Percentiles rank a stretch among this genome's conserved stretches.
phyloP scores from a whole-genome alignment of 2,888 invertebrate genomes.

The Sarcophaga carnaria region DNA sequence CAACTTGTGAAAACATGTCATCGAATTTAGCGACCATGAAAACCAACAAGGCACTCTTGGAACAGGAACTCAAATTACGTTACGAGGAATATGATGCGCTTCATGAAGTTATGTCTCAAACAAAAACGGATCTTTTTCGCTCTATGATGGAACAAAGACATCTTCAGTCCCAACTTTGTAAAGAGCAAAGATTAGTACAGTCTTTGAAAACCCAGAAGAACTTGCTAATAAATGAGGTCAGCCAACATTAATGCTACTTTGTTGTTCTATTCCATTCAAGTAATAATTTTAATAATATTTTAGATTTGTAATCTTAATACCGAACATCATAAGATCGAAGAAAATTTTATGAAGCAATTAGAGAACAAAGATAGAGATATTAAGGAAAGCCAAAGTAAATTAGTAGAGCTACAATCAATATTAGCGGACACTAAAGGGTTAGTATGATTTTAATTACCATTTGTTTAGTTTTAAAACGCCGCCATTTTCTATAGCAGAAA shows the following conservation, averaged over 20 bases:
- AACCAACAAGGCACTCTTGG: conserved; percentile 71
- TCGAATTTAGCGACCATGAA: conserved; percentile 72
- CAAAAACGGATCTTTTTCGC: conserved; percentile 72
- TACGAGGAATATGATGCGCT: conserved; percentile 70
- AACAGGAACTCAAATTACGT: conserved; percentile 70
- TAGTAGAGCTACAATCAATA: conserved; percentile 57
- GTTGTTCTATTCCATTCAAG: not conserved
- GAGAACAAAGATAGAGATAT: conserved; percentile 67
- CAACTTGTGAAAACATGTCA: conserved; percentile 73
- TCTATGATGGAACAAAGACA: conserved; percentile 73
- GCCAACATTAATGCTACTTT: not conserved
- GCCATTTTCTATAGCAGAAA: no score
- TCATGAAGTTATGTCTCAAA: conserved; percentile 69
- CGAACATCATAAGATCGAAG: conserved; percentile 63
- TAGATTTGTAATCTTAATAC: conserved; percentile 67
- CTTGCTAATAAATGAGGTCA: conserved; percentile 73
- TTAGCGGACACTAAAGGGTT: conserved; percentile 61
- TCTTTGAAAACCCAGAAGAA: conserved; percentile 73
- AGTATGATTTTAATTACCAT: conserved; percentile 16
- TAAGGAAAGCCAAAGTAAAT: conserved; percentile 26
- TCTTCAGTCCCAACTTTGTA: conserved; percentile 71
- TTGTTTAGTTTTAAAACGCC: not conserved
- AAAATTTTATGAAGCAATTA: conserved; percentile 65
- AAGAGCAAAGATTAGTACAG: conserved; percentile 72
- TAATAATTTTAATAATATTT: conserved; percentile 3